phyloP scores from a whole-genome alignment of 2,888 invertebrate species.

The Arge pagana region DNA sequence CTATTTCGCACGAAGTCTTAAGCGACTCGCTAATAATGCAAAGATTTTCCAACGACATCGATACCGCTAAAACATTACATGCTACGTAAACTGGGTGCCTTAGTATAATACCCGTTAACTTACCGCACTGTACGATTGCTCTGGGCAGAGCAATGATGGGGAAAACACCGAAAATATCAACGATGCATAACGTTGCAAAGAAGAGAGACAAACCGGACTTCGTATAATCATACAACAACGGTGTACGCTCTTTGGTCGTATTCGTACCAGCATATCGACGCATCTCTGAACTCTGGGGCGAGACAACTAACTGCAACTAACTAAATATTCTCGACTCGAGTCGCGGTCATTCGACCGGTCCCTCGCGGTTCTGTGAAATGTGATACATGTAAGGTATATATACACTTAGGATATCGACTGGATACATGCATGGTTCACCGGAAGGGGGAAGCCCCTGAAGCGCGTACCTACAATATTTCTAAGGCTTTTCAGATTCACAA shows the following conservation, averaged over 20 bases:
- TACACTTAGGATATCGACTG: no score
- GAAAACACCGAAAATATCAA: conserved; percentile 84
- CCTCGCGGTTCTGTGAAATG: no score
- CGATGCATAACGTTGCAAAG: conserved; percentile 75
- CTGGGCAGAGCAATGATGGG: conserved; percentile 78
- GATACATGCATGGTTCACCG: no score
- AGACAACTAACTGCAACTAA: conserved; percentile 5
- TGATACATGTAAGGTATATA: no score
- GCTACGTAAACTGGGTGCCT: neutral
- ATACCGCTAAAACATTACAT: no score
- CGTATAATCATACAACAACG: conserved; percentile 38
- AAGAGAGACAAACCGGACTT: conserved; percentile 67
- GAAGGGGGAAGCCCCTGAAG: no score
- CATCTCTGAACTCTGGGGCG: conserved; percentile 19
- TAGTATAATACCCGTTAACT: conserved; percentile 40
- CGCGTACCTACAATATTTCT: no score
- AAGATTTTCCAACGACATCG: neutral
- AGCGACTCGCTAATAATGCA: neutral
- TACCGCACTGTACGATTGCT: conserved; percentile 77
- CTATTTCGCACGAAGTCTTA: no score
- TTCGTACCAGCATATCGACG: conserved; percentile 14
- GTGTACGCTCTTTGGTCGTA: conserved; percentile 46
- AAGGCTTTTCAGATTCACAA: no score
- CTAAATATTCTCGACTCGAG: no score
- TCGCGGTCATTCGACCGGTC: no score